Percentiles rank a stretch among this genome's conserved stretches.
These are phyloP conservation scores for Takifugu flavidus DNA, from an alignment of 2,113 vertebrate genomes.

Conservation along the genomic window DNA sequence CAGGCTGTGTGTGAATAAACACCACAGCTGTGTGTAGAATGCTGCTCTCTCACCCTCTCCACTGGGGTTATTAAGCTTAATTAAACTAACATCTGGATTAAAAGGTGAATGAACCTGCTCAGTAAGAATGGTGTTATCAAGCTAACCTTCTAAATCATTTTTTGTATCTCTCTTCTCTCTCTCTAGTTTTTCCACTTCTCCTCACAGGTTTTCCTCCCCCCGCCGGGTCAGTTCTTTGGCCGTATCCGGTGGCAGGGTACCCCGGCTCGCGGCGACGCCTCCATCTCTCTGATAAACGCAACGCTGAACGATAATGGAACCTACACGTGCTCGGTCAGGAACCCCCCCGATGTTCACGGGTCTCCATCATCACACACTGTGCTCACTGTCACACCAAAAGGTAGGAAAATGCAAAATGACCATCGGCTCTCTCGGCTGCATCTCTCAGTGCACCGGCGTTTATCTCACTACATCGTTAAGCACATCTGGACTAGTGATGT, in stretches of 20 bases:
- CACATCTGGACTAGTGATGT: too few relatives aligned
- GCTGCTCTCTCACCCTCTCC: too few relatives aligned
- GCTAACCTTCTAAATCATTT: background rate
- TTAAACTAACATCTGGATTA: background rate
- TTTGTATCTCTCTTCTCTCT: background rate
- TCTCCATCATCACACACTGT: constrained; percentile 74
- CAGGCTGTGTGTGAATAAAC: too few relatives aligned
- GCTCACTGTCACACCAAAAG: constrained; percentile 79
- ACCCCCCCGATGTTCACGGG: constrained; percentile 90
- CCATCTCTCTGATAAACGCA: constrained; percentile 79
- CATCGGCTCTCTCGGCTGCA: background rate
- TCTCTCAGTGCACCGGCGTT: background rate
- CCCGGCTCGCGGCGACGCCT: constrained; percentile 77
- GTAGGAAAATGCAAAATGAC: constrained; percentile 65
- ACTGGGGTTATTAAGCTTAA: too few relatives aligned
- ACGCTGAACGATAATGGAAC: constrained; percentile 86
- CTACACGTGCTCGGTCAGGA: constrained; percentile 86
- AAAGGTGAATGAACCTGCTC: background rate
- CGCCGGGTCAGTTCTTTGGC: constrained; percentile 74
- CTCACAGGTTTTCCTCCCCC: constrained; percentile 72
- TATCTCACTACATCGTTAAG: too few relatives aligned
- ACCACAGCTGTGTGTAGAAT: too few relatives aligned
- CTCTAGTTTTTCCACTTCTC: constrained; percentile 88
- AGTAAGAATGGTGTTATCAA: too few relatives aligned
- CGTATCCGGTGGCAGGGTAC: constrained; percentile 83